These are phyloP conservation scores for Bombylius major DNA, from an alignment of 2,888 invertebrate genomes.

Conservation along the genomic window DNA sequence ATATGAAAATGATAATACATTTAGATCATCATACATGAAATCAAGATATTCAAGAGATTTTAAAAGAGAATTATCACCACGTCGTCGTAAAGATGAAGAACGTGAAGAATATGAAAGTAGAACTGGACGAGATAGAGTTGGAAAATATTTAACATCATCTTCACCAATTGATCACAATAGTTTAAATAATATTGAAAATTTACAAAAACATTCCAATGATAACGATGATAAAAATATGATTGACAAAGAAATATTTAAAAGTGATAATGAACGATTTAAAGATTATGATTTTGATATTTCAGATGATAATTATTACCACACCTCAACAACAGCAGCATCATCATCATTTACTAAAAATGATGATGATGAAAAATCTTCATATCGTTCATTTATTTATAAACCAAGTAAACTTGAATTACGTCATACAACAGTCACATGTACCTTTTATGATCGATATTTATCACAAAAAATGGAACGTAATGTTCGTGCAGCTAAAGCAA, in stretches of 20 bases:
- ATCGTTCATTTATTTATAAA: slow-evolving; percentile 17
- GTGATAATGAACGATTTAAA: neutral
- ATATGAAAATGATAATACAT: slow-evolving; percentile 7
- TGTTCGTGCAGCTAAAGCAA: slow-evolving; percentile 2
- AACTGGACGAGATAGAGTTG: slow-evolving; percentile 32
- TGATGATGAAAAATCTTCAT: neutral
- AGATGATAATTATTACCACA: neutral
- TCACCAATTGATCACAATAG: slow-evolving; percentile 10
- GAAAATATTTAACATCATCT: neutral
- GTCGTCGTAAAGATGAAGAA: slow-evolving; percentile 28
- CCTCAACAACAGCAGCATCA: neutral
- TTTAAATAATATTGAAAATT: slow-evolving; percentile 21
- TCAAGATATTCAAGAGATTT: slow-evolving; percentile 18
- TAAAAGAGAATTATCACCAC: slow-evolving; percentile 30
- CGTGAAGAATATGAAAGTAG: slow-evolving; percentile 35
- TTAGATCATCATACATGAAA: neutral
- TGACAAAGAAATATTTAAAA: too few species aligned
- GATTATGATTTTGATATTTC: neutral
- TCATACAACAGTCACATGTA: slow-evolving; percentile 35
- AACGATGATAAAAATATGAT: too few species aligned
- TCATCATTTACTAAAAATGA: too few species aligned
- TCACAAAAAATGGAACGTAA: slow-evolving; percentile 26
- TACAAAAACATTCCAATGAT: neutral
- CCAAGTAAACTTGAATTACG: slow-evolving; percentile 33
- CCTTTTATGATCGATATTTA: slow-evolving; percentile 35